Evolutionary conservation across 2,113 vertebrate genomes (phyloP).

Genomic region (Polyodon spathula): DNA sequence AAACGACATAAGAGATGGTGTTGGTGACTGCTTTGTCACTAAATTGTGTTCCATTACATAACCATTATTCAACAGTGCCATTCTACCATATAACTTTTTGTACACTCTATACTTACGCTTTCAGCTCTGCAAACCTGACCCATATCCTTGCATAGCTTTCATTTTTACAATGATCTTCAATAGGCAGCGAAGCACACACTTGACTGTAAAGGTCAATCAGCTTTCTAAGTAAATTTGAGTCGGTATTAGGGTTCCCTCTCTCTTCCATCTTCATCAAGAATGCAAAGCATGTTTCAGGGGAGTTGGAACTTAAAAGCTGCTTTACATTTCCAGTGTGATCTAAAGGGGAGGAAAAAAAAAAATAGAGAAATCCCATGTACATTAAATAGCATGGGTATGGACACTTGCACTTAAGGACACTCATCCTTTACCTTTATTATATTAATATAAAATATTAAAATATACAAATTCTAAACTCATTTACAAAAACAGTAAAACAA

Average conservation of each 20-base stretch:
- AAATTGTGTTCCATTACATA: background rate
- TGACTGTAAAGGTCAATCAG: slow-evolving; percentile 79
- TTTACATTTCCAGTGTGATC: slow-evolving; percentile 76
- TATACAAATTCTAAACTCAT: background rate
- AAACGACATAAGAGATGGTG: too few species aligned
- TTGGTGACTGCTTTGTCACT: too few species aligned
- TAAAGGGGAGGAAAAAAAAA: slow-evolving; percentile 27
- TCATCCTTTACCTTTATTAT: background rate
- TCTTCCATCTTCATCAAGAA: slow-evolving; percentile 76
- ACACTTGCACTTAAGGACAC: too few species aligned
- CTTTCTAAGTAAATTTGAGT: slow-evolving; percentile 62
- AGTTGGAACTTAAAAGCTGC: slow-evolving; percentile 66
- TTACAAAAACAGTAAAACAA: background rate
- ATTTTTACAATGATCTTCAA: slow-evolving; percentile 74
- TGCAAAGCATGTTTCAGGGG: slow-evolving; percentile 72
- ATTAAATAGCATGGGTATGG: background rate
- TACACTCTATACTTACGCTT: slow-evolving; percentile 66
- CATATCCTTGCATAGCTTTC: slow-evolving; percentile 80
- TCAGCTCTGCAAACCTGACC: slow-evolving; percentile 86
- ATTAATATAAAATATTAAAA: background rate
- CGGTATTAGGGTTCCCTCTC: slow-evolving; percentile 62
- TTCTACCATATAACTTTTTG: rapidly evolving
- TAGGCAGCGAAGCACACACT: slow-evolving; percentile 68
- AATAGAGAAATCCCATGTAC: too few species aligned
- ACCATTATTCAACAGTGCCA: background rate